These are phyloP conservation scores for Cercopithecus mona DNA, from an alignment of 2,113 vertebrate genomes.

Conservation along the genomic window DNA sequence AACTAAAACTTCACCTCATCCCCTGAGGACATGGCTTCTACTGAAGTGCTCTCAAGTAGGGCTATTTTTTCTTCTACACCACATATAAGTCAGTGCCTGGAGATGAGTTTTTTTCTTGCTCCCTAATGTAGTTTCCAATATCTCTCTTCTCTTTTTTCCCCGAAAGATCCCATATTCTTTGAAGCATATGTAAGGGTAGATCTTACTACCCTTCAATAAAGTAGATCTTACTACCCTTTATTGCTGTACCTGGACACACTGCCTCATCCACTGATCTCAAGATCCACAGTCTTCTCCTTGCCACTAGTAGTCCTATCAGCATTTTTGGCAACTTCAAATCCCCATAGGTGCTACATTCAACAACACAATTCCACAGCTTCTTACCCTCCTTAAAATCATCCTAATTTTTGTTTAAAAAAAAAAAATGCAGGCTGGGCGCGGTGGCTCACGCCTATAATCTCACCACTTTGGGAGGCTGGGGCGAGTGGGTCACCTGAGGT, in stretches of 20 bases:
- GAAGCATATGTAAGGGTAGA: neutral
- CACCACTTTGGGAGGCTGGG: no score
- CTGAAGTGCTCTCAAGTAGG: neutral
- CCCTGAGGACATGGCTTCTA: neutral
- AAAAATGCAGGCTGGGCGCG: no score
- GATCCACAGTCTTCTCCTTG: neutral
- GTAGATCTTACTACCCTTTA: neutral
- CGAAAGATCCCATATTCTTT: neutral
- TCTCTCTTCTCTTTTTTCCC: neutral
- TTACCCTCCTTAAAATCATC: neutral
- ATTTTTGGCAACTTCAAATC: neutral
- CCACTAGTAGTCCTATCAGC: neutral
- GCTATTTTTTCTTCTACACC: neutral
- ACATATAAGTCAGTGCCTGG: neutral
- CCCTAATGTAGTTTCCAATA: neutral
- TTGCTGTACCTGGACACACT: neutral
- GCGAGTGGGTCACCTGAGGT: no score
- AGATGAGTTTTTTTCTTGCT: neutral
- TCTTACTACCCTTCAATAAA: neutral
- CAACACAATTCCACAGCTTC: neutral
- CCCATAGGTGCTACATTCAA: neutral
- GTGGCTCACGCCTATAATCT: no score
- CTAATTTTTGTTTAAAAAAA: neutral
- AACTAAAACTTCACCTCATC: neutral
- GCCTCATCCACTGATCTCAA: neutral